A percentile compares a stretch with the other conserved stretches of the same genome.
Conservation (phyloP, 2,888 invertebrate genomes). For the Orthosia incerta region DNA sequence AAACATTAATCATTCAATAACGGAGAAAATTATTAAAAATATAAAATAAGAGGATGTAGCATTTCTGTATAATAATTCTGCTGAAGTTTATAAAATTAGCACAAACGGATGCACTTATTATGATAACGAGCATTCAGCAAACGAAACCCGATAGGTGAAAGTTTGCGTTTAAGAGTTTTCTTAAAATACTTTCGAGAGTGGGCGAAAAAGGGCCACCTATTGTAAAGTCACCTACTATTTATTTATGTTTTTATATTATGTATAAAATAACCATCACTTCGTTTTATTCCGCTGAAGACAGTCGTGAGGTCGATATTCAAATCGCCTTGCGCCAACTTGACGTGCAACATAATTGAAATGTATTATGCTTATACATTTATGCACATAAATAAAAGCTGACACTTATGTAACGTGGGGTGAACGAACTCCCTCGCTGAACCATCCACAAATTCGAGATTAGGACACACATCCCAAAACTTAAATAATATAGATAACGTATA, state of each 20-base stretch:
- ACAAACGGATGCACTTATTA: constrained; percentile 6
- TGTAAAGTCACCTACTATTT: constrained; percentile 36
- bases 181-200: constrained; percentile 45
- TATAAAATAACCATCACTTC: constrained; percentile 64
- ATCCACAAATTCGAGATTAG: constrained; percentile 76
- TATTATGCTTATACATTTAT: constrained; percentile 82
- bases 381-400: constrained; percentile 71
- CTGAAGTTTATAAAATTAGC: constrained; percentile 9
- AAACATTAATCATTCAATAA: constrained; percentile 5
- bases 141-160: constrained; percentile 56
- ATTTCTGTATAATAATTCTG: background rate
- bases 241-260: constrained; percentile 36
- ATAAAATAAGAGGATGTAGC: background rate
- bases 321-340: constrained; percentile 81
- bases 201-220: constrained; percentile 48
- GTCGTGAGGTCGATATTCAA: constrained; percentile 85
- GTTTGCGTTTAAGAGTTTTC: constrained; percentile 30
- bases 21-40: background rate
- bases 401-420: constrained; percentile 70
- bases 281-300: constrained; percentile 66
- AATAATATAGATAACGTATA: constrained; percentile 26
- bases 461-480: constrained; percentile 66
- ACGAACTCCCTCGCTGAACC: constrained; percentile 71
- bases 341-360: constrained; percentile 84
- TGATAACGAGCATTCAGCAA: constrained; percentile 15